Conservation (phyloP, 2,888 invertebrate genomes). For the Xestia ashworthii region DNA sequence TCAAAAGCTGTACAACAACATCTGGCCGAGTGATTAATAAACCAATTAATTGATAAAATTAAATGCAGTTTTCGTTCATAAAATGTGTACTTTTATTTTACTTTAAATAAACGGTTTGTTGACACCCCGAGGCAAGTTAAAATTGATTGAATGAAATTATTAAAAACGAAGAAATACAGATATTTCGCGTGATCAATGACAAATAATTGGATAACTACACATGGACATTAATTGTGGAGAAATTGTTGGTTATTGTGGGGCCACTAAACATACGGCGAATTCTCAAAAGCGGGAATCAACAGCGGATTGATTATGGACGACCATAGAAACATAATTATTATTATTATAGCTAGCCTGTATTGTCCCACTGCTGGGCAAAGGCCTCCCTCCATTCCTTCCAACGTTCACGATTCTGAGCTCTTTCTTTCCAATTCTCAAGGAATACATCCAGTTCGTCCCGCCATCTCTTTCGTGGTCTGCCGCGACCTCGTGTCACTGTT, state of each 20-base stretch:
- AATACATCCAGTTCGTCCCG: too few species aligned
- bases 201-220: constrained; percentile 64
- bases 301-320: background rate
- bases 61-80: constrained; percentile 15
- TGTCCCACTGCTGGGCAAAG: too few species aligned
- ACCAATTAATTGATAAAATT: constrained; percentile 28
- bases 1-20: constrained; percentile 15
- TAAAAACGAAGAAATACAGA: constrained; percentile 43
- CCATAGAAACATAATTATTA: background rate
- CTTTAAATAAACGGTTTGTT: constrained; percentile 37
- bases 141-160: constrained; percentile 50
- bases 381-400: too few species aligned
- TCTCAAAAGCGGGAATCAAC: background rate
- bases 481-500: too few species aligned
- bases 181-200: constrained; percentile 59
- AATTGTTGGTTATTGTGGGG: constrained; percentile 29
- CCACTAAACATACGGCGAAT: background rate
- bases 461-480: too few species aligned
- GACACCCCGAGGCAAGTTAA: constrained; percentile 31
- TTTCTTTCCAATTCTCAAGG: too few species aligned
- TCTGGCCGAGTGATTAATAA: constrained; percentile 10
- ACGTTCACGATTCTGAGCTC: too few species aligned
- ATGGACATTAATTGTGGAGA: constrained; percentile 48
- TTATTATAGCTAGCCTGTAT: too few species aligned
- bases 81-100: constrained; percentile 24